A percentile compares a stretch with the other conserved stretches of the same genome.
phyloP scores from a whole-genome alignment of 2,797 vertebrate genomes.

The Mormyrus proboscirostris region DNA sequence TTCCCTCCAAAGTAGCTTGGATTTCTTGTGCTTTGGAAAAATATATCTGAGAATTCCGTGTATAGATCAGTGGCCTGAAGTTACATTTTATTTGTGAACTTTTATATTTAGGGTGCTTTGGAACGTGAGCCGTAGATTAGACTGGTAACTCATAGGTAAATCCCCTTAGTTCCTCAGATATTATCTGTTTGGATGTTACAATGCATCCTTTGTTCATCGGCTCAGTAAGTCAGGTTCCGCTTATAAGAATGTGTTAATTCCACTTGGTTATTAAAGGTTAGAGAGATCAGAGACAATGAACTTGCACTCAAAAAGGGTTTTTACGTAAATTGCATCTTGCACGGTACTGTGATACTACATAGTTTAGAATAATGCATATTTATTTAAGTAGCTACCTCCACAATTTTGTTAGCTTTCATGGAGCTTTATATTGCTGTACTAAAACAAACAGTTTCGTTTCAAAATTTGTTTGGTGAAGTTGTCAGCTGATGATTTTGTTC shows the following conservation, averaged over 20 bases:
- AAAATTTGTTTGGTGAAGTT: not conserved
- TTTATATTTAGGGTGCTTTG: not conserved
- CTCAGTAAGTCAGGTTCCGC: not conserved
- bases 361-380: not conserved
- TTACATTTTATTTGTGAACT: not conserved
- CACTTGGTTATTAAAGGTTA: conserved; percentile 11
- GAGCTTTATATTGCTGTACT: not conserved
- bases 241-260: not conserved
- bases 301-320: not conserved
- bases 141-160: not conserved
- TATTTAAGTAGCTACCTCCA: not conserved
- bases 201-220: not conserved
- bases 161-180: not conserved
- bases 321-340: not conserved
- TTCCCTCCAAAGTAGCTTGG: not conserved
- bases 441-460: not conserved
- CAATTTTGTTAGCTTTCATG: not conserved
- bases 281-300: not conserved
- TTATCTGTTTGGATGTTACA: conserved; percentile 2
- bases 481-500: conserved; percentile 16
- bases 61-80: not conserved
- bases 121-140: not conserved
- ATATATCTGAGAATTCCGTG: not conserved
- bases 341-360: not conserved
- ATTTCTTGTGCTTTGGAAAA: not conserved